phyloP scores from a whole-genome alignment of 2,888 invertebrate genomes.

The Alcis repandata region DNA sequence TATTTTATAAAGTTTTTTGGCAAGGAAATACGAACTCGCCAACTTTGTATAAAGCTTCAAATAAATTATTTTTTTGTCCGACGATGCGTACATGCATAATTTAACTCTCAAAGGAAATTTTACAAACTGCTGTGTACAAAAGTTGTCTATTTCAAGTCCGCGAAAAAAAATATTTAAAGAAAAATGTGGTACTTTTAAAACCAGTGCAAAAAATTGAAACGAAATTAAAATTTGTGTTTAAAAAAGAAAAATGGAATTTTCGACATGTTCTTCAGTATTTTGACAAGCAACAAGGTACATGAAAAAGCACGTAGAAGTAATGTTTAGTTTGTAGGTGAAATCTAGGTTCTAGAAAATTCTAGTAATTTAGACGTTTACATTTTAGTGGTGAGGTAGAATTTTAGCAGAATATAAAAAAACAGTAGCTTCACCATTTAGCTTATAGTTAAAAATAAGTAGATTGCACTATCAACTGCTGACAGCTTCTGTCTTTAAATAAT shows the following conservation, averaged over 20 bases:
- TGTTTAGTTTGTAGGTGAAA: slow-evolving; percentile 24
- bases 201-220: slow-evolving; percentile 11
- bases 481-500: too few relatives aligned
- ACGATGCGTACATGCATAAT: slow-evolving; percentile 33
- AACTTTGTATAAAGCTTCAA: slow-evolving; percentile 25
- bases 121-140: slow-evolving; percentile 22
- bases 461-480: neutral
- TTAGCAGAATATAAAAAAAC: neutral
- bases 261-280: slow-evolving; percentile 23
- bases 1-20: slow-evolving; percentile 32
- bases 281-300: slow-evolving; percentile 30
- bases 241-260: slow-evolving; percentile 25
- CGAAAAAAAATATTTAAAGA: neutral
- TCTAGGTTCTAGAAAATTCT: slow-evolving; percentile 21
- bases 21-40: slow-evolving; percentile 15
- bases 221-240: slow-evolving; percentile 12
- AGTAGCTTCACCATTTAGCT: neutral
- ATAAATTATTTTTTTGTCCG: slow-evolving; percentile 24
- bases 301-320: slow-evolving; percentile 6
- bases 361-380: slow-evolving; percentile 4
- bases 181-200: slow-evolving; percentile 16
- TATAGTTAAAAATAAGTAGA: slow-evolving; percentile 18
- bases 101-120: slow-evolving; percentile 33
- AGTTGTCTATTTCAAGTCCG: slow-evolving; percentile 17
- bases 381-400: slow-evolving; percentile 9